A percentile compares a stretch with the other conserved stretches of the same genome.
Conservation (phyloP, 2,113 vertebrate genomes). For the Camelus dromedarius region DNA sequence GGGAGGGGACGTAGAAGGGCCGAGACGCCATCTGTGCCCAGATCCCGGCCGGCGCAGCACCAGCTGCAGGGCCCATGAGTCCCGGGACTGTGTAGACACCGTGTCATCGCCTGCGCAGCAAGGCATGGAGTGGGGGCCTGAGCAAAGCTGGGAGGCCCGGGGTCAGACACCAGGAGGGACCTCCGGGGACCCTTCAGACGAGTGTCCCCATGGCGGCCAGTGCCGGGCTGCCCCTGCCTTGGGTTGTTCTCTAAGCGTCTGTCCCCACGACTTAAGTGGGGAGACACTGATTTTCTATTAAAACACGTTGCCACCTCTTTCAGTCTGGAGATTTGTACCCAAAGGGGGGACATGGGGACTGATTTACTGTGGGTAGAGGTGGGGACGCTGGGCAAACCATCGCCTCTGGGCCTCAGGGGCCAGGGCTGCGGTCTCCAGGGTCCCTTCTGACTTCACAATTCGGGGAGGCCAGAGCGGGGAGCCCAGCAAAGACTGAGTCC, state of each 20-base stretch:
- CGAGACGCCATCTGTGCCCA: rapidly evolving
- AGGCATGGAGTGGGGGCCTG: not conserved
- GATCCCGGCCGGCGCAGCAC: rapidly evolving
- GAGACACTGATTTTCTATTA: not conserved
- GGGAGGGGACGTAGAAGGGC: too few relatives aligned
- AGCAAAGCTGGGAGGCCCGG: not conserved
- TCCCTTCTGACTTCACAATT: not conserved
- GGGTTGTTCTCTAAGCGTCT: rapidly evolving
- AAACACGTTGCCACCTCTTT: rapidly evolving
- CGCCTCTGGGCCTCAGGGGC: not conserved
- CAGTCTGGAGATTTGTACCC: not conserved
- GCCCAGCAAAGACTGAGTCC: not conserved
- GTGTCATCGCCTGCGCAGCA: rapidly evolving
- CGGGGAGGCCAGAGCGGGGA: not conserved
- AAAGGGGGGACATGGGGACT: rapidly evolving
- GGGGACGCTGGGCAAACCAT: rapidly evolving
- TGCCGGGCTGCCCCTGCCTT: rapidly evolving
- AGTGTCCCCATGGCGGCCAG: rapidly evolving
- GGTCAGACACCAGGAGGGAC: not conserved
- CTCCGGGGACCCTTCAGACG: rapidly evolving
- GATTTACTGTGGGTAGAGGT: not conserved
- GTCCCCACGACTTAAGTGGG: rapidly evolving
- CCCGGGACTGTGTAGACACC: rapidly evolving
- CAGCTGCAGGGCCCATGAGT: rapidly evolving
- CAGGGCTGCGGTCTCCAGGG: not conserved